Evolutionary conservation across 2,888 invertebrate genomes (phyloP).

Genomic region (Habrosyne pyritoides): DNA sequence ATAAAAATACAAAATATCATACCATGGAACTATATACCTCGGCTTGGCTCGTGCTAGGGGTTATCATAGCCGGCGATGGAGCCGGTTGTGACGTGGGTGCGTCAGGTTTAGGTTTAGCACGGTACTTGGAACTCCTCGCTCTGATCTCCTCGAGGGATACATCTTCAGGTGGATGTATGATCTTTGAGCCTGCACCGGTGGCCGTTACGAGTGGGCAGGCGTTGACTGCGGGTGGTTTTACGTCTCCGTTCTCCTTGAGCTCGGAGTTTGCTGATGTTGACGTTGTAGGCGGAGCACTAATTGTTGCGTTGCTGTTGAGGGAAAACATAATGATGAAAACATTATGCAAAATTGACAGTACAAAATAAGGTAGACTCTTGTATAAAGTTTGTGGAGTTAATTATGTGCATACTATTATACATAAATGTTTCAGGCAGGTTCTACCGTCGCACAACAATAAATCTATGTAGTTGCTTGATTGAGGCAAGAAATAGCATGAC

Average conservation of each 20-base stretch:
- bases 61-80: slow-evolving; percentile 46
- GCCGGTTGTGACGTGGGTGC: slow-evolving; percentile 30
- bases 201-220: slow-evolving; percentile 86
- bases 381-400: no score
- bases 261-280: slow-evolving; percentile 54
- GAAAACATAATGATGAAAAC: neutral
- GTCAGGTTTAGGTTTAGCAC: slow-evolving; percentile 52
- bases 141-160: slow-evolving; percentile 94
- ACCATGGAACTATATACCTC: slow-evolving; percentile 59
- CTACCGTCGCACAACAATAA: no score
- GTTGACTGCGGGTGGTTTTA: slow-evolving; percentile 68
- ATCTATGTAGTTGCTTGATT: no score
- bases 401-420: no score
- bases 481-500: no score
- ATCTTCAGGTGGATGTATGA: slow-evolving; percentile 97
- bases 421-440: no score
- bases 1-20: slow-evolving; percentile 13
- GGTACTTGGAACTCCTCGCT: slow-evolving; percentile 88
- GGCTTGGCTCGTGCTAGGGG: slow-evolving; percentile 71
- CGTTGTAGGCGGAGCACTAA: slow-evolving; percentile 89
- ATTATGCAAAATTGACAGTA: neutral
- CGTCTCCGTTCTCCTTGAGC: slow-evolving; percentile 75
- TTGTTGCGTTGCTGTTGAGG: slow-evolving; percentile 86
- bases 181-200: slow-evolving; percentile 93
- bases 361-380: neutral